phyloP scores from a whole-genome alignment of 2,888 invertebrate species.

The Pristionchus japonicus region DNA sequence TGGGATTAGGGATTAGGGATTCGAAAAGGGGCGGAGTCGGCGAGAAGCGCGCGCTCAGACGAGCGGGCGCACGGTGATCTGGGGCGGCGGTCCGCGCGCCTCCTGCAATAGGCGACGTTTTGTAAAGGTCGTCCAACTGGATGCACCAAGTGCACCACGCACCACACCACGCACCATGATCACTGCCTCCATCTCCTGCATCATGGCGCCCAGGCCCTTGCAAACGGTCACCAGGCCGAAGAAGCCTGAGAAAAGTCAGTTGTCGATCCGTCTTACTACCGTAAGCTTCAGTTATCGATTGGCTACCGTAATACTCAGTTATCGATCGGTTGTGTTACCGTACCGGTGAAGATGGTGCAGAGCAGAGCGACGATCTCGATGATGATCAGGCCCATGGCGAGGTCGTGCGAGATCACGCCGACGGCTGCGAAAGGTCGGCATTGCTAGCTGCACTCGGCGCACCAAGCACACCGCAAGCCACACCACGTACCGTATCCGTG shows the following conservation, averaged over 20 bases:
- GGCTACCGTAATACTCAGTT: slow-evolving; percentile 1
- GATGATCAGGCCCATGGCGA: slow-evolving; percentile 45
- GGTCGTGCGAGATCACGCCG: slow-evolving; percentile 11
- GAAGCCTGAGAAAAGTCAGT: slow-evolving; percentile 37
- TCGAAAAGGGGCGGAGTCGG: neutral
- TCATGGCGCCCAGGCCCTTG: slow-evolving; percentile 49
- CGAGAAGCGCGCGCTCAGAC: neutral
- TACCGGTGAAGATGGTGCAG: slow-evolving; percentile 51
- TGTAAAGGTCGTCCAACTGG: neutral
- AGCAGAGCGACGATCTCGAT: slow-evolving; percentile 48
- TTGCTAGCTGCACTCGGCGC: neutral
- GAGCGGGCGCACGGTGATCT: slow-evolving; percentile 44
- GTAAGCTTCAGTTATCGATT: neutral
- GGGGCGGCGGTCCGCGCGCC: neutral
- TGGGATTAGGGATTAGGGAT: neutral
- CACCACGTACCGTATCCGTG: slow-evolving; percentile 39
- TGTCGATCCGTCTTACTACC: neutral
- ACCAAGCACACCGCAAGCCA: neutral
- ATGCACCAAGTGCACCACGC: neutral
- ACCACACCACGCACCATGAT: slow-evolving; percentile 37
- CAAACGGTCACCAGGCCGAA: slow-evolving; percentile 51
- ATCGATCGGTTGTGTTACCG: neutral
- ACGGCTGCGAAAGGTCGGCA: neutral
- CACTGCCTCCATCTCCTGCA: slow-evolving; percentile 46
- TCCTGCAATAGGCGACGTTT: slow-evolving; percentile 29